Evolutionary conservation across 2,113 vertebrate species (phyloP).

Genomic region (Cepphus grylle): DNA sequence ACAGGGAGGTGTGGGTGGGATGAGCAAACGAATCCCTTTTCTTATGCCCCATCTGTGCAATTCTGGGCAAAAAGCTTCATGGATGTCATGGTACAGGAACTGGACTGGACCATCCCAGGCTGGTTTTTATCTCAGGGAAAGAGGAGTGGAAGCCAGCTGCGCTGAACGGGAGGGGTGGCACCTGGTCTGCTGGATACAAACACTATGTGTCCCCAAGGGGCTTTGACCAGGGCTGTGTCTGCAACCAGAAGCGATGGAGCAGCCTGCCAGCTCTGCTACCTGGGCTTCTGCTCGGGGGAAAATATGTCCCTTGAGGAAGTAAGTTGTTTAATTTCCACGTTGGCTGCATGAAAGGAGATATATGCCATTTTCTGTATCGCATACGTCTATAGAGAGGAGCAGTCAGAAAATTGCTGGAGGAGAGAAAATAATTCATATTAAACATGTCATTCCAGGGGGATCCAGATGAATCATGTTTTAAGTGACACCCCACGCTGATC

Average conservation of each 20-base stretch:
- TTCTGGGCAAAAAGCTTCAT: background rate
- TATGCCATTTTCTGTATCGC: slow-evolving; percentile 24
- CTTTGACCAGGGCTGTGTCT: background rate
- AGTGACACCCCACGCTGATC: slow-evolving; percentile 32
- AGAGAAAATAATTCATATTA: slow-evolving; percentile 39
- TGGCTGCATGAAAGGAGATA: slow-evolving; percentile 10
- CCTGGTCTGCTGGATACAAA: background rate
- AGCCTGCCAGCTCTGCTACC: background rate
- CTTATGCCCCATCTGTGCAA: background rate
- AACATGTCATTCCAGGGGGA: slow-evolving; percentile 33
- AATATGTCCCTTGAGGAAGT: background rate
- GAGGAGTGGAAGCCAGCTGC: background rate
- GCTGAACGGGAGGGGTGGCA: background rate
- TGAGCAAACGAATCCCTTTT: background rate
- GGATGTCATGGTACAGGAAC: background rate
- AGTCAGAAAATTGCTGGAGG: slow-evolving; percentile 40
- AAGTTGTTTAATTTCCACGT: slow-evolving; percentile 57
- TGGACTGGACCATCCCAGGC: background rate
- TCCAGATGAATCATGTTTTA: slow-evolving; percentile 38
- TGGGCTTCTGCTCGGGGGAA: background rate
- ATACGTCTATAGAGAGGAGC: slow-evolving; percentile 10
- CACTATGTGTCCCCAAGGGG: background rate
- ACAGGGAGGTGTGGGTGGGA: background rate
- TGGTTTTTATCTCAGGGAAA: background rate
- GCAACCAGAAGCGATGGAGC: background rate